Evolutionary conservation across 2,113 vertebrate species (phyloP), one percentile per base, ranked within the genome.

Genomic region (Ciconia stormi): DNA sequence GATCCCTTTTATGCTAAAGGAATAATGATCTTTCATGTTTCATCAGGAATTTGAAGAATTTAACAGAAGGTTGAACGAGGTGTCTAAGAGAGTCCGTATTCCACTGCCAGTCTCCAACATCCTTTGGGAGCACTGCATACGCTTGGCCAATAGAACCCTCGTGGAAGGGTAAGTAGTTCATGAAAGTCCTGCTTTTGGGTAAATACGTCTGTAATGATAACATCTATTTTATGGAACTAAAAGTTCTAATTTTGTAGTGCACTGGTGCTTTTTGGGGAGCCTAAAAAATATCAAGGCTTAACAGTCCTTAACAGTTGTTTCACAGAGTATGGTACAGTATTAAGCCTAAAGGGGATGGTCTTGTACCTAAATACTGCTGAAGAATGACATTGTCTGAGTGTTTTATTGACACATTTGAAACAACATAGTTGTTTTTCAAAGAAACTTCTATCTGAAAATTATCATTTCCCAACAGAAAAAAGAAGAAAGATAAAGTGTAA

Each of bases 121-220:
- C 84, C 99, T 99, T 72, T 99, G 99, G 99, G 99, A 99, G 89
- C 99, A 99, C 94, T 99, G 99, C 97, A 99, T 99, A 94, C 99
- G 99, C 34, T 93, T 99, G 97, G 99, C 99, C 92, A 99, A 99
- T 92, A 98, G 99, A 98, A 99, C 99, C 49, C 98, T 99, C 7
- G 99, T 99, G 18, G 99, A 99, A 97, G 99, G 99, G 99, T 99
- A 97, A 98, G 98, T 87, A 79, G 74, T 34, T 82, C 17, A 40
- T 52, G 1, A 10, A 29, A 26, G 36, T 62, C n/a, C 55, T 77
- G 19, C 27, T 84, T 76, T 81, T 38, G 74, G 11, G 17, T 81
- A 61, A 62, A 23, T 34, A 36, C 29, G 17, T 77, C 32, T 80
- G 1, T 79, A 70, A n/a, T 56, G 21, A n/a, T 30, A 79, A 36